Evolutionary conservation across 2,888 invertebrate genomes (phyloP).

Genomic region (Linhomoeus sp.): DNA sequence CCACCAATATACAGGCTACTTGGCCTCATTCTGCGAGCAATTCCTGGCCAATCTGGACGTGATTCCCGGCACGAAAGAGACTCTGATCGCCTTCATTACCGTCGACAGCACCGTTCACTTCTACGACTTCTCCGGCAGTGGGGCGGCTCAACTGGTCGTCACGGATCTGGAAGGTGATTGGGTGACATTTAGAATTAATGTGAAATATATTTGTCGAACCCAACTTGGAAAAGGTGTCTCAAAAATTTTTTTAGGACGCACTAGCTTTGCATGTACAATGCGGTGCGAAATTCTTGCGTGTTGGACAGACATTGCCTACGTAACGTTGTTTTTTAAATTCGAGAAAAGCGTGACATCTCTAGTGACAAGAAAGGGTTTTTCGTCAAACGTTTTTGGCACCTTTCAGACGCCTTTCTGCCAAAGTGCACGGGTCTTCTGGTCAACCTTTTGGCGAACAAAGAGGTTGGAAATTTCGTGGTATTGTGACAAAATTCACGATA

Average conservation of each 20-base stretch:
- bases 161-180: constrained; percentile 63
- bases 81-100: constrained; percentile 79
- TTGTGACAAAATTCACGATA: neutral
- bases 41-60: constrained; percentile 58
- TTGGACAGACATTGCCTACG: no score
- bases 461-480: constrained; percentile 27
- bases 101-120: constrained; percentile 80
- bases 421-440: constrained; percentile 77
- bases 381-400: no score
- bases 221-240: no score
- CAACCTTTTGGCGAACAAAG: constrained; percentile 63
- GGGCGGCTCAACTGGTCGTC: constrained; percentile 41
- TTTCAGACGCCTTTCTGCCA: constrained; percentile 70
- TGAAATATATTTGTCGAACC: neutral
- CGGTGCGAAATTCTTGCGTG: no score
- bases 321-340: no score
- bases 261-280: no score
- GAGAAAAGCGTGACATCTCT: no score
- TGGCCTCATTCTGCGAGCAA: constrained; percentile 58
- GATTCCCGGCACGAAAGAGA: constrained; percentile 79
- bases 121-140: constrained; percentile 39
- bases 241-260: no score
- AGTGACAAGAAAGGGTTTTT: no score
- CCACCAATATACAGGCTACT: constrained; percentile 44
- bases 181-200: neutral